A percentile compares a stretch with the other conserved stretches of the same genome.
Conservation (phyloP, 2,888 invertebrate species). For the Hybos culiciformis region DNA sequence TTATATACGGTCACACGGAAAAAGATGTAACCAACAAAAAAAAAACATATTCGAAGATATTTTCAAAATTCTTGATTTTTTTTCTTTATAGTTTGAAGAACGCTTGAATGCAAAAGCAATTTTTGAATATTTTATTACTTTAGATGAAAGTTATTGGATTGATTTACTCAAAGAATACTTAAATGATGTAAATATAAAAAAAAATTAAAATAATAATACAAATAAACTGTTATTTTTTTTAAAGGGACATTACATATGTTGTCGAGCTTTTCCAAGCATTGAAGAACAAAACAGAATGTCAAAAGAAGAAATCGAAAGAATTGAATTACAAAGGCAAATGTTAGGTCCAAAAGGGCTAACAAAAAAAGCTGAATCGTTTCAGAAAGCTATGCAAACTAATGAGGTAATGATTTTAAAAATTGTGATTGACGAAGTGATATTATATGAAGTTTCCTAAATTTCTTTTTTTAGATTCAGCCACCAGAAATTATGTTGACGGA, state of each 20-base stretch:
- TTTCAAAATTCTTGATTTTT: background rate
- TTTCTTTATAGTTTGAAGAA: conserved; percentile 43
- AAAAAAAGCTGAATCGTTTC: conserved; percentile 44
- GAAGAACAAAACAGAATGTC: conserved; percentile 51
- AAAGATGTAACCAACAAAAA: conserved; percentile 47
- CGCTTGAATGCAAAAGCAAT: conserved; percentile 54
- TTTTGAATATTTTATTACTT: conserved; percentile 44
- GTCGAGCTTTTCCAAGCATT: conserved; percentile 45
- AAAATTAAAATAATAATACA: background rate
- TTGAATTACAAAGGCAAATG: conserved; percentile 47
- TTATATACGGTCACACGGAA: conserved; percentile 62
- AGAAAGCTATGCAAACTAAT: conserved; percentile 59
- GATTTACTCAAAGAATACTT: conserved; percentile 49
- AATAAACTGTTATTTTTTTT: background rate
- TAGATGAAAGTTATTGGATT: conserved; percentile 56
- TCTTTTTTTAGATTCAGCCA: conserved; percentile 45
- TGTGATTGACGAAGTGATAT: no score
- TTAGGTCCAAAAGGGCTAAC: conserved; percentile 58
- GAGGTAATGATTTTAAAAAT: conserved; percentile 42
- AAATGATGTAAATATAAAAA: conserved; percentile 10
- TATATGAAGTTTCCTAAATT: no score
- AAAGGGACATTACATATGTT: conserved; percentile 11
- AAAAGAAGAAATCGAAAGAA: conserved; percentile 55
- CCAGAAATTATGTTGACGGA: conserved; percentile 56
- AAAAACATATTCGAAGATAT: no score